A percentile compares a stretch with the other conserved stretches of the same genome.
These are phyloP conservation scores for Orthonychiurus folsomi DNA, from an alignment of 2,888 invertebrate species.

Conservation along the genomic window DNA sequence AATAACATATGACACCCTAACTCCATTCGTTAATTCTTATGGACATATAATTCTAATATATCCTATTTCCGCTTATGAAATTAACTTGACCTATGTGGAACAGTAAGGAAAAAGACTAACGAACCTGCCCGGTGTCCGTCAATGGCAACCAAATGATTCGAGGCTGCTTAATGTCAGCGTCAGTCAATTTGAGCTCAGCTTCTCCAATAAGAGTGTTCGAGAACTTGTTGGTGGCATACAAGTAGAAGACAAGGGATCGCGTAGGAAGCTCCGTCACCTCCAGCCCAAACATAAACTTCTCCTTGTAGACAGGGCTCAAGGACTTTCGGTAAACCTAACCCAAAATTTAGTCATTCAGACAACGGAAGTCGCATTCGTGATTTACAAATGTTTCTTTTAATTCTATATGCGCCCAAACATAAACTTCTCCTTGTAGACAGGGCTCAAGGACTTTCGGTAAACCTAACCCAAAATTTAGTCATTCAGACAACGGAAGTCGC, in stretches of 20 bases:
- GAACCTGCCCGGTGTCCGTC: conserved; percentile 61
- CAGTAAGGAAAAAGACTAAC: too few relatives aligned
- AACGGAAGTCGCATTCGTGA: too few relatives aligned
- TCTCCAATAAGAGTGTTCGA: conserved; percentile 59
- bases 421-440: conserved; percentile 69
- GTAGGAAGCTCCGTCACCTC: conserved; percentile 53
- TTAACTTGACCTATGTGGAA: too few relatives aligned
- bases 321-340: conserved; percentile 57
- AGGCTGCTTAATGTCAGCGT: conserved; percentile 53
- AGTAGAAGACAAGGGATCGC: conserved; percentile 57
- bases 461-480: too few relatives aligned
- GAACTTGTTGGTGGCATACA: conserved; percentile 56
- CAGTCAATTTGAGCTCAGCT: conserved; percentile 58
- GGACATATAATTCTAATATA: too few relatives aligned
- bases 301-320: conserved; percentile 65
- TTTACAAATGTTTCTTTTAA: too few relatives aligned
- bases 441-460: conserved; percentile 59
- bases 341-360: too few relatives aligned
- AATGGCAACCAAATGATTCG: conserved; percentile 69
- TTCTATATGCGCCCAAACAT: conserved; percentile 55
- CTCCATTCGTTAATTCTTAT: too few relatives aligned
- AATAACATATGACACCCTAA: too few relatives aligned
- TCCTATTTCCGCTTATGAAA: too few relatives aligned
- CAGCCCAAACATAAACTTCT: conserved; percentile 60
- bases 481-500: too few relatives aligned